phyloP scores from a whole-genome alignment of 2,797 vertebrate genomes.

The Hemibagrus guttatus region DNA sequence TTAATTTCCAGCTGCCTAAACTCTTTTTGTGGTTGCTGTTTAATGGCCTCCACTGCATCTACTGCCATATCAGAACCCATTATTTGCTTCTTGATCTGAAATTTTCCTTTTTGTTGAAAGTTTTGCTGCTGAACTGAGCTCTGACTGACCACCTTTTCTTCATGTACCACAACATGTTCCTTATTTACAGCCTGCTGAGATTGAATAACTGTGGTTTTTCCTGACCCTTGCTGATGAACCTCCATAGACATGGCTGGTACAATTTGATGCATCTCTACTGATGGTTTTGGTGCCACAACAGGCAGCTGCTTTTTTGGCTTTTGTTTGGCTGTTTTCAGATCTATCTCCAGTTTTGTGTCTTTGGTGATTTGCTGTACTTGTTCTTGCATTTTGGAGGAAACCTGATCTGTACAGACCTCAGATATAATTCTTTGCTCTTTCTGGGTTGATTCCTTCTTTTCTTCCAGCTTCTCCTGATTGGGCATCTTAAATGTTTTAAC shows the following conservation, averaged over 20 bases:
- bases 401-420: constrained; percentile 53
- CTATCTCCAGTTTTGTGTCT: constrained; percentile 61
- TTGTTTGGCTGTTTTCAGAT: constrained; percentile 63
- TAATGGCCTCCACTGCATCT: constrained; percentile 53
- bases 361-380: constrained; percentile 45
- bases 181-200: constrained; percentile 67
- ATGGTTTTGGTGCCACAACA: constrained; percentile 59
- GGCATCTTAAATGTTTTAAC: constrained; percentile 82
- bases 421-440: constrained; percentile 55
- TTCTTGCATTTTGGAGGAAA: constrained; percentile 61
- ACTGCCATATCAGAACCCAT: constrained; percentile 57
- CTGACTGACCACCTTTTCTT: constrained; percentile 70
- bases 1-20: constrained; percentile 60
- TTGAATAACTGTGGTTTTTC: constrained; percentile 63
- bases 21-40: constrained; percentile 57
- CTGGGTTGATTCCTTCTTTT: constrained; percentile 58
- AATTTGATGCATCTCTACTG: constrained; percentile 52
- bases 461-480: constrained; percentile 62
- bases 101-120: constrained; percentile 65
- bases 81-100: constrained; percentile 65
- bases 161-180: constrained; percentile 63
- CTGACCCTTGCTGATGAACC: constrained; percentile 64
- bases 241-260: constrained; percentile 60
- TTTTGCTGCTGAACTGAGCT: constrained; percentile 66
- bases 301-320: constrained; percentile 61